Conservation (phyloP, 2,888 invertebrate species). For the Hydrotaea diabolus region DNA sequence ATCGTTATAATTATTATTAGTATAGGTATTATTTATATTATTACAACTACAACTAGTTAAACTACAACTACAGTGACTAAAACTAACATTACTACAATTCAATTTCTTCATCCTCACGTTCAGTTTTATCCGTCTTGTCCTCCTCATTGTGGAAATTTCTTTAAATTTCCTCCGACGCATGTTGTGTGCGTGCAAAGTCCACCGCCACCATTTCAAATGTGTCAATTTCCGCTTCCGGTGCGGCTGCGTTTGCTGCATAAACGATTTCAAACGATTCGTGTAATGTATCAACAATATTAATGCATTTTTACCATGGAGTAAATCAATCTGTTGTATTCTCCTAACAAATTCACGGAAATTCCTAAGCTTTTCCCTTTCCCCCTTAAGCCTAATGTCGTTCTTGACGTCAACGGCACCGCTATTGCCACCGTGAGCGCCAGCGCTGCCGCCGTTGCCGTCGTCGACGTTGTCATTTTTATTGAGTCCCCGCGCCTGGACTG, state of each 20-base stretch:
- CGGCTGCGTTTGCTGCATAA: constrained; percentile 58
- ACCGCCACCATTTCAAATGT: constrained; percentile 6
- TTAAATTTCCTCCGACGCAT: background rate
- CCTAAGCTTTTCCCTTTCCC: constrained; percentile 2
- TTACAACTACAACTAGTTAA: constrained; percentile 63
- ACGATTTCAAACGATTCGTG: constrained; percentile 51
- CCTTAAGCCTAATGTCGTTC: constrained; percentile 17
- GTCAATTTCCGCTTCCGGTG: constrained; percentile 50
- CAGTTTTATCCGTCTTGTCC: background rate
- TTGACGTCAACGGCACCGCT: background rate
- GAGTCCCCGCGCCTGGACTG: background rate
- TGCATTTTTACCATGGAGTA: constrained; percentile 46
- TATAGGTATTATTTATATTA: constrained; percentile 61
- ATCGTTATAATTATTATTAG: constrained; percentile 26
- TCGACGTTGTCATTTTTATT: background rate
- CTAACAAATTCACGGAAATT: constrained; percentile 42
- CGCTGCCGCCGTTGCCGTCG: background rate
- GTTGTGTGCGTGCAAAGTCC: background rate
- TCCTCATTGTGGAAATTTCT: background rate
- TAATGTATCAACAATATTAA: constrained; percentile 54
- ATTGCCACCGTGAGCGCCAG: background rate
- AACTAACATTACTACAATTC: constrained; percentile 44
- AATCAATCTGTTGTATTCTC: constrained; percentile 31
- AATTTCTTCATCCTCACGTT: constrained; percentile 20
- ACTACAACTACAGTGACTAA: constrained; percentile 63